These are phyloP conservation scores for Campoplex nolae DNA, from an alignment of 2,888 invertebrate genomes.

Conservation along the genomic window DNA sequence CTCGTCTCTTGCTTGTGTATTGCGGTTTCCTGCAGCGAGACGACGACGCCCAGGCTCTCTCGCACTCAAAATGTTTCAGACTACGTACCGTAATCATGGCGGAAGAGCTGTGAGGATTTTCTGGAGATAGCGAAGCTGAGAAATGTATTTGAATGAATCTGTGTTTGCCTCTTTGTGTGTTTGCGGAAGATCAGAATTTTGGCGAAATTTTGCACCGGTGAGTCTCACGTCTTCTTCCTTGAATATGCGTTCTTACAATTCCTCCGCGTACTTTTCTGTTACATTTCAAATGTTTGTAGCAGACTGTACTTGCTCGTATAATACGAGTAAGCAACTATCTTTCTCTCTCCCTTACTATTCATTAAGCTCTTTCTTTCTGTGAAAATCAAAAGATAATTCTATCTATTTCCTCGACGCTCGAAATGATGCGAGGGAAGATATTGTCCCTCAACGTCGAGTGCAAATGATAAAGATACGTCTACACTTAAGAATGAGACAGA, in stretches of 20 bases:
- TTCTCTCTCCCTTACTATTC: not conserved
- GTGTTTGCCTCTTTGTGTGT: not conserved
- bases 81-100: slow-evolving; percentile 75
- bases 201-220: slow-evolving; percentile 42
- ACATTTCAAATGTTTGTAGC: slow-evolving; percentile 55
- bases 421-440: not conserved
- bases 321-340: slow-evolving; percentile 58
- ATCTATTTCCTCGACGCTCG: slow-evolving; percentile 61
- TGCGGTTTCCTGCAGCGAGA: slow-evolving; percentile 58
- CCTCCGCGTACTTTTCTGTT: not conserved
- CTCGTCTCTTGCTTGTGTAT: slow-evolving; percentile 56
- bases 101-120: slow-evolving; percentile 62
- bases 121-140: slow-evolving; percentile 46
- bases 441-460: slow-evolving; percentile 10
- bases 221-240: slow-evolving; percentile 25
- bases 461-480: slow-evolving; percentile 15
- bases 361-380: slow-evolving; percentile 49
- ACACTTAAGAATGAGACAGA: not conserved
- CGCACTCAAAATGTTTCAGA: slow-evolving; percentile 68
- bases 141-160: slow-evolving; percentile 8
- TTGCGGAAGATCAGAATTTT: slow-evolving; percentile 44
- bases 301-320: slow-evolving; percentile 60
- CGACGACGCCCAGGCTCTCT: slow-evolving; percentile 38
- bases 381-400: slow-evolving; percentile 75
- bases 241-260: not conserved